These are phyloP conservation scores for Chydorus sphaericus DNA, from an alignment of 2,888 invertebrate species.

Conservation along the genomic window DNA sequence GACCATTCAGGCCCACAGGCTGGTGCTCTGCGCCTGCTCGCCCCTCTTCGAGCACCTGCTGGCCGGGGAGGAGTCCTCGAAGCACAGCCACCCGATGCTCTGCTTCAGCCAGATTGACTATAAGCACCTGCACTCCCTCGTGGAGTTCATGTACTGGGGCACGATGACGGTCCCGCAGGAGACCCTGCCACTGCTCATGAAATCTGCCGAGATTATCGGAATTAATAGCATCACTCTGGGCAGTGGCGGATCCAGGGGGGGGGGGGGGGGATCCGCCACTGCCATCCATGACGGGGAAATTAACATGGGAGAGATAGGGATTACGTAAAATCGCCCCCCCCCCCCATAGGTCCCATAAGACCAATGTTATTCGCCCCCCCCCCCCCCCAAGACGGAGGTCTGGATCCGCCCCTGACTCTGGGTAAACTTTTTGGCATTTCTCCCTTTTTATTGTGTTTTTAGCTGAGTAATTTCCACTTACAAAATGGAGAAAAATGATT, in stretches of 20 bases:
- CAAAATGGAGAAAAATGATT: too few relatives aligned
- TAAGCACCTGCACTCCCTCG: background rate
- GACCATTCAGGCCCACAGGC: background rate
- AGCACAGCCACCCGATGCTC: background rate
- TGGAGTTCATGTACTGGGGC: background rate
- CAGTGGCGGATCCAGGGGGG: too few relatives aligned
- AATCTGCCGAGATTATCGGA: background rate
- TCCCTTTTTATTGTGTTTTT: too few relatives aligned
- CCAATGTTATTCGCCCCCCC: too few relatives aligned
- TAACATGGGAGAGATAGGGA: too few relatives aligned
- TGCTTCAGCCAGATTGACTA: background rate
- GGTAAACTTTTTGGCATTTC: too few relatives aligned
- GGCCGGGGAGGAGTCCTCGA: background rate
- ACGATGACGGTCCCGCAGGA: background rate
- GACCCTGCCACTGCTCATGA: background rate
- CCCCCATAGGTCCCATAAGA: too few relatives aligned
- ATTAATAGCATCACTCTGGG: background rate
- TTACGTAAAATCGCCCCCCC: too few relatives aligned
- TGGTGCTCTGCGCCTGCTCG: background rate
- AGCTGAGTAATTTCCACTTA: background rate
- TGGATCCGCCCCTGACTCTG: too few relatives aligned
- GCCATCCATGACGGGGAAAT: too few relatives aligned
- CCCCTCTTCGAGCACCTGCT: background rate
- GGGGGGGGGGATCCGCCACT: too few relatives aligned
- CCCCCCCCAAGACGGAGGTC: too few relatives aligned